Evolutionary conservation across 2,888 invertebrate species (phyloP), one percentile per base, ranked within the genome.

Genomic region (Aricia artaxerxes): DNA sequence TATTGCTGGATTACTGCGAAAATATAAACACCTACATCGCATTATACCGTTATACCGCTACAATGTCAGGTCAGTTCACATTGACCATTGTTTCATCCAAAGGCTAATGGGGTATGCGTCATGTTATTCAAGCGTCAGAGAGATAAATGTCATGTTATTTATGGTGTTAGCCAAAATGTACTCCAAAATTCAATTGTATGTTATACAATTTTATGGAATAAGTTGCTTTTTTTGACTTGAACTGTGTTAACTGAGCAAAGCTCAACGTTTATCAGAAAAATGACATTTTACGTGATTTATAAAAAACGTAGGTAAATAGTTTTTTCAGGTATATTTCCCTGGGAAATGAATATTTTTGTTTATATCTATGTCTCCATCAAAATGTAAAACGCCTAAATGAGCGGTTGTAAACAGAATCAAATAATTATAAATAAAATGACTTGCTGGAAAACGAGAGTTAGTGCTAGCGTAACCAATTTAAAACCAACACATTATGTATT

Each of bases 71-170:
- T 87, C 87, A 83, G 82, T 83, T 84, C 88, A 83, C 84, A 84
- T 83, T 81, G 82, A 57, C 87, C 87, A 89, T 92, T 92, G 92
- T 92, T 91, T 92, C 86, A 88, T 86, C 86, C 86, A 91, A 91
- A 92, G 91, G 92, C 91, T 92, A 92, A 91, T 92, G 91, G 91
- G 86, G 86, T 86, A 86, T 84, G 87, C 84, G 86, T 85, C 84
- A 86, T 89, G 90, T 91, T 92, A 92, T 92, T 91, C 91, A 92
- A 90, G 90, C 91, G 92, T 92, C 92, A 92, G 84, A 88, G 91
- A 91, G 92, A 92, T 92, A 89, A 92, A 92, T 92, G 91, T 88
- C 88, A 86, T 84, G 90, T 91, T 90, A 91, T 92, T 92, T 92
- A 92, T 92, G 91, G 87, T 88, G 85, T 87, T 85, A 84, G 81